Percentiles rank a stretch among this genome's conserved stretches.
phyloP scores from a whole-genome alignment of 2,797 vertebrate genomes.

The Dipus sagitta region DNA sequence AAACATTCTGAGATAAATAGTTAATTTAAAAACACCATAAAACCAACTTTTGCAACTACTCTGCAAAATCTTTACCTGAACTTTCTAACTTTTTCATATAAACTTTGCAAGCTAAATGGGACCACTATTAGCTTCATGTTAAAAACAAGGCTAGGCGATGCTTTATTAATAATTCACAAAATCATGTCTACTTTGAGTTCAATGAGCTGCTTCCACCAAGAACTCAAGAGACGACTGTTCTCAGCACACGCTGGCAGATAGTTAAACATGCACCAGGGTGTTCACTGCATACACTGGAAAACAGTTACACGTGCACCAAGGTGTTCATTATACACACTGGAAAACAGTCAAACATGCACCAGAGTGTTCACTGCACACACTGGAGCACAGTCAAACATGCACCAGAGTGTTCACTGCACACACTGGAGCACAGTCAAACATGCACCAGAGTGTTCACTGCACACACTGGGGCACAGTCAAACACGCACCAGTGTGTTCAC shows the following conservation, averaged over 20 bases:
- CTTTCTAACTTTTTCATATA: not conserved
- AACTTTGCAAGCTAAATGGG: not conserved
- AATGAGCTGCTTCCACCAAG: not conserved
- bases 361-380: no score
- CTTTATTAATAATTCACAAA: not conserved
- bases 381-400: no score
- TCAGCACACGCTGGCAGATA: no score
- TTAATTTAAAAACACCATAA: not conserved
- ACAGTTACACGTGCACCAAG: not conserved
- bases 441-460: no score
- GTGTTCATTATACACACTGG: no score
- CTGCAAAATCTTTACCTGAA: not conserved
- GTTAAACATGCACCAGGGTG: not conserved
- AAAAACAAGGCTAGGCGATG: not conserved
- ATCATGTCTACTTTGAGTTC: not conserved
- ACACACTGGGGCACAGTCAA: no score
- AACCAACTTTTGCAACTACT: not conserved
- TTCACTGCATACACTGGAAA: not conserved
- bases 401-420: no score
- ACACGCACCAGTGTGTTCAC: no score
- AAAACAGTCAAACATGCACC: no score
- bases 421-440: no score
- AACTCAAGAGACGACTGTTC: not conserved
- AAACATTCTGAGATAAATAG: not conserved
- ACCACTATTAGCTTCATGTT: not conserved